Base-by-base conservation (phyloP, 2,888 invertebrate genomes). In the Amitus sp. region DNA sequence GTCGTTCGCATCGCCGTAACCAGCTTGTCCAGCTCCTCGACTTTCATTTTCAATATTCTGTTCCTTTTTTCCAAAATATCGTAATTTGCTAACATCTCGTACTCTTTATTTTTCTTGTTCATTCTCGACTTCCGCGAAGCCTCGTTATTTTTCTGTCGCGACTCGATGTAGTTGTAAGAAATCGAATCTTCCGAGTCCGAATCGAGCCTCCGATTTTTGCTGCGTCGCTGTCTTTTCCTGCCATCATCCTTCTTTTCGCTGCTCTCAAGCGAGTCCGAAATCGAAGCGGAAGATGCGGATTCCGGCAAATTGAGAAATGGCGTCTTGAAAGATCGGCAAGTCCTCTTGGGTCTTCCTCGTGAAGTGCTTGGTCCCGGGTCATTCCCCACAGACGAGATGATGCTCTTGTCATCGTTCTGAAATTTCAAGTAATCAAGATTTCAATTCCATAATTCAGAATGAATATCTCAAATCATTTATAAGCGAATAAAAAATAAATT, bases 111-210 rank as follows among this genome's bases (percentile, higher is more conserved):
- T 80, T 90, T 91, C 67, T 91, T 86, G 73, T 90, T 91, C 83
- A 88, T 87, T 65, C 92, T 84, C 1, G 91, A 91, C 69, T 88
- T 86, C 70, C 91, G 85, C 37, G 92, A 92, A 39, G 92, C 91
- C 81, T 91, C 91, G 76, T 92, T 92, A 80, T 92, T 92, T 77
- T 90, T 90, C 74, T 90, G 89, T 53, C 92, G 83, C 65, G 90
- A 84, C 73, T 90, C 89, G 47, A 90, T 84, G 77, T 92, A 91
- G 66, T 85, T 87, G 42, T 79, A 76, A 65, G 86, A 86, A 5
- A 19, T 34, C 13, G 23, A n/a, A 7, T 23, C 23, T 23, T 23
- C 23, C 7, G 23, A 23, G 7, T 23, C 23, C 4, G 23, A 23
- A 7, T 23, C 23, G 3, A 5, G 4, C 7, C 7, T 23, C 23